Evolutionary conservation across 2,888 invertebrate genomes (phyloP).

Genomic region (Arenicola marina): DNA sequence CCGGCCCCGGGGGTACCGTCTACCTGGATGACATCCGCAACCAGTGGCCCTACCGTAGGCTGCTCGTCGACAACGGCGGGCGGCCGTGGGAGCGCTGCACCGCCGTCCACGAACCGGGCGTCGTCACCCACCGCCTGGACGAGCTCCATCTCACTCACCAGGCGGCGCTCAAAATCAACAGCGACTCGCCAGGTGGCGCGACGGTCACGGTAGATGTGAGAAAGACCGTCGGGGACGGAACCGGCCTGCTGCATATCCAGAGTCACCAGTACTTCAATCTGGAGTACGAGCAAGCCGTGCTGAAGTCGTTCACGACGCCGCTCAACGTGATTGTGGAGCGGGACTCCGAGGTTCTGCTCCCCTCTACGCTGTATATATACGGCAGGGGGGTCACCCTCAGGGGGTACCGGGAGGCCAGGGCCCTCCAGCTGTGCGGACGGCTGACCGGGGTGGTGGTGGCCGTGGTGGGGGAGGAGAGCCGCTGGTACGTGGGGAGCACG

Average conservation of each 20-base stretch:
- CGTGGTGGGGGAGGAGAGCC: slow-evolving; percentile 36
- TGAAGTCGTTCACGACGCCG: slow-evolving; percentile 39
- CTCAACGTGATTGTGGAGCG: slow-evolving; percentile 40
- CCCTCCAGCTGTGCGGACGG: slow-evolving; percentile 37
- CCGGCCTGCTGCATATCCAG: slow-evolving; percentile 40
- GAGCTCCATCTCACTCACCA: slow-evolving; percentile 40
- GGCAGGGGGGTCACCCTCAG: slow-evolving; percentile 37
- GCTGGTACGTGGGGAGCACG: slow-evolving; percentile 33
- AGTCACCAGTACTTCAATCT: slow-evolving; percentile 31
- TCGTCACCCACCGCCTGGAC: slow-evolving; percentile 35
- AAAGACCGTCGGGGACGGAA: slow-evolving; percentile 37
- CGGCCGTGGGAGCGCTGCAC: slow-evolving; percentile 39
- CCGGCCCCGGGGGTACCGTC: slow-evolving; percentile 42
- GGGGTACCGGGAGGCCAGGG: slow-evolving; percentile 28
- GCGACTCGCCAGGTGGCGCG: slow-evolving; percentile 16
- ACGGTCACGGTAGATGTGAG: slow-evolving; percentile 31
- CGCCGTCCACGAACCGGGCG: slow-evolving; percentile 35
- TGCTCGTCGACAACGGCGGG: slow-evolving; percentile 39
- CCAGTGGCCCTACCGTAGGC: slow-evolving; percentile 30
- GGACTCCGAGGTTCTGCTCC: slow-evolving; percentile 36
- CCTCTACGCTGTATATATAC: slow-evolving; percentile 39
- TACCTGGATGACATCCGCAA: slow-evolving; percentile 40
- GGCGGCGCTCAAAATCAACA: slow-evolving; percentile 40
- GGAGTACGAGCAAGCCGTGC: slow-evolving; percentile 36
- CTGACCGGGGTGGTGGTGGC: slow-evolving; percentile 40